Evolutionary conservation across 2,113 vertebrate species (phyloP), one percentile per base, ranked within the genome.

Genomic region (Ceyx cyanopectus): DNA sequence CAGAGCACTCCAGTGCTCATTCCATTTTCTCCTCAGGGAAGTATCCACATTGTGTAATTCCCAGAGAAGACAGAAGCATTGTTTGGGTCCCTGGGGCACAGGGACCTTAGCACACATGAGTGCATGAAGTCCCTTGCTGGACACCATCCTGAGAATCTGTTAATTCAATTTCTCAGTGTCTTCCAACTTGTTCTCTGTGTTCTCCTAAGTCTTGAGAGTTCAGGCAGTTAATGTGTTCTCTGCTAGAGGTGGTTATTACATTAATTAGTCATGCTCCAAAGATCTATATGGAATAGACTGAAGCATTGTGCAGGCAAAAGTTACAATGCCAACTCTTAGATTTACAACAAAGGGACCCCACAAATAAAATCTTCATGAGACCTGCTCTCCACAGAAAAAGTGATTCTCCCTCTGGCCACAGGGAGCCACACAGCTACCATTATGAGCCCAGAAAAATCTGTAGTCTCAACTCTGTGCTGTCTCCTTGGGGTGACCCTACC

Each of bases 141-240:
- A 22, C 82, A 56, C 65, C 75, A 21, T 73, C 58, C 62, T 73
- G 67, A 87, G 76, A 88, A 78, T 85, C 80, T 91, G 87, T 56
- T 90, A 80, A 91, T 85, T 94, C 73, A 77, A 74, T 88, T 94
- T 91, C 72, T 87, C 78, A 62, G 74, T 0, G 0, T 81, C 60
- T 89, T 91, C 51, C 63, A 81, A 48, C 43, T 12, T 41, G 9
- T 87, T 87, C 63, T 58, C 61, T 80, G 43, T 74, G 51, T 70
- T 82, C 41, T 54, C 68, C 21, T 41, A 54, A 80, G 68, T 77
- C 76, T 58, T 60, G 61, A 74, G 72, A 87, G 60, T 80, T 70
- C 85, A 67, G 54, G 68, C 60, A 93, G 73, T 94, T 85, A 85
- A 81, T 68, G 82, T 76, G 68, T 62, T 93, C 82, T 83, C 72